These are phyloP conservation scores for Gerris buenoi DNA, from an alignment of 1,140 invertebrate species.

Conservation along the genomic window DNA sequence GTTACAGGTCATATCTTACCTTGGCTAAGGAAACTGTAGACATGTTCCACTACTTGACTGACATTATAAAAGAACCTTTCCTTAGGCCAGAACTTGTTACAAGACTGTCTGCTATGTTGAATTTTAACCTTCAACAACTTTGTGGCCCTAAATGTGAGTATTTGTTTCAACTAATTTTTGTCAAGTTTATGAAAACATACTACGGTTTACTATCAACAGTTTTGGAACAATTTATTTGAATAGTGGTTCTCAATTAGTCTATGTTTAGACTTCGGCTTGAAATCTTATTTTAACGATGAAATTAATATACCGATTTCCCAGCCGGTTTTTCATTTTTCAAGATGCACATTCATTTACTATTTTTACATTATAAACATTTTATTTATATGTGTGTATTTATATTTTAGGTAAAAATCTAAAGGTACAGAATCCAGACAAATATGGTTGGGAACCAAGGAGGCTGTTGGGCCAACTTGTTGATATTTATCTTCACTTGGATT, in stretches of 20 bases:
- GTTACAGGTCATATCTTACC: slow-evolving; percentile 69
- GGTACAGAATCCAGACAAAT: slow-evolving; percentile 86
- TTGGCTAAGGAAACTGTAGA: slow-evolving; percentile 91
- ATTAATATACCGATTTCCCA: no score
- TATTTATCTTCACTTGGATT: slow-evolving; percentile 93
- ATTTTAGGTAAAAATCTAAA: slow-evolving; percentile 66
- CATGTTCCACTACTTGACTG: slow-evolving; percentile 93
- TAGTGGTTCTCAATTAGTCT: no score
- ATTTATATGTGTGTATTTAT: not conserved
- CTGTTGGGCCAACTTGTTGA: slow-evolving; percentile 82
- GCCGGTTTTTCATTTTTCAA: not conserved
- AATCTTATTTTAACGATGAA: no score
- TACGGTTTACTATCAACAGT: no score
- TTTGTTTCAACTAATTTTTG: no score
- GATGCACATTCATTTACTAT: not conserved
- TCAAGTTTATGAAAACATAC: no score
- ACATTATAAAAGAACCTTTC: slow-evolving; percentile 88
- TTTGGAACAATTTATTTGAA: no score
- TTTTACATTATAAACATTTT: not conserved
- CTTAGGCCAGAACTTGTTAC: slow-evolving; percentile 79
- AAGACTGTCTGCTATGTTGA: slow-evolving; percentile 90
- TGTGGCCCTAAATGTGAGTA: slow-evolving; percentile 85
- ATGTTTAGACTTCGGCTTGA: no score
- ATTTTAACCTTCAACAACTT: slow-evolving; percentile 93
- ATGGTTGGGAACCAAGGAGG: slow-evolving; percentile 87